Percentiles rank a stretch among this genome's conserved stretches.
phyloP scores from a whole-genome alignment of 2,113 vertebrate species.

The Thymallus thymallus region DNA sequence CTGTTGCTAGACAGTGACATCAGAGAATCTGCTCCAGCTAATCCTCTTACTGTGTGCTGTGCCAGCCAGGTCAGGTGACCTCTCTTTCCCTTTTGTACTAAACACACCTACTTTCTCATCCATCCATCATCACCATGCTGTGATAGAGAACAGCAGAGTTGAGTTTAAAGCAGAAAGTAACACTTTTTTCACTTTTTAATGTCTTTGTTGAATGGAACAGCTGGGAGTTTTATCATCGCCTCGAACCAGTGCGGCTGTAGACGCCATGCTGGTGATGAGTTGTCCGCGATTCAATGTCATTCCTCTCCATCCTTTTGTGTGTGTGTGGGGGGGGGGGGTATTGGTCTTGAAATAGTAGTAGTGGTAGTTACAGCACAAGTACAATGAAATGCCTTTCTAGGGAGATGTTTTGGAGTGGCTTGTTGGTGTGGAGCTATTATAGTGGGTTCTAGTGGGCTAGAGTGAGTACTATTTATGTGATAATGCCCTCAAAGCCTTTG shows the following conservation, averaged over 20 bases:
- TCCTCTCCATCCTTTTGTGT: slow-evolving; percentile 13
- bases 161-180: slow-evolving; percentile 22
- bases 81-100: slow-evolving; percentile 6
- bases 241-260: slow-evolving; percentile 1
- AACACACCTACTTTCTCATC: slow-evolving; percentile 17
- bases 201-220: slow-evolving; percentile 42
- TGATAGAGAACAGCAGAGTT: not conserved
- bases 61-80: slow-evolving; percentile 25
- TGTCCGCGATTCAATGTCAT: slow-evolving; percentile 17
- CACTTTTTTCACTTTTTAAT: slow-evolving; percentile 21
- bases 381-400: no score
- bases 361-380: no score
- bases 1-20: slow-evolving; percentile 52
- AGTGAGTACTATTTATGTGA: no score
- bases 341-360: no score
- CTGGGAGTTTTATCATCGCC: slow-evolving; percentile 45
- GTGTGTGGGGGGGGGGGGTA: no score
- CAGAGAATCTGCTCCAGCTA: slow-evolving; percentile 56
- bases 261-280: slow-evolving; percentile 23
- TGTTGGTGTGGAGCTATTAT: no score
- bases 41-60: slow-evolving; percentile 59
- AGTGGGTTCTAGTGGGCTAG: no score
- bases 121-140: not conserved
- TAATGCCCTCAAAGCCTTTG: no score
- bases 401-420: no score